Base-by-base conservation (phyloP, 2,888 invertebrate genomes). In the Rotaria macrura region DNA sequence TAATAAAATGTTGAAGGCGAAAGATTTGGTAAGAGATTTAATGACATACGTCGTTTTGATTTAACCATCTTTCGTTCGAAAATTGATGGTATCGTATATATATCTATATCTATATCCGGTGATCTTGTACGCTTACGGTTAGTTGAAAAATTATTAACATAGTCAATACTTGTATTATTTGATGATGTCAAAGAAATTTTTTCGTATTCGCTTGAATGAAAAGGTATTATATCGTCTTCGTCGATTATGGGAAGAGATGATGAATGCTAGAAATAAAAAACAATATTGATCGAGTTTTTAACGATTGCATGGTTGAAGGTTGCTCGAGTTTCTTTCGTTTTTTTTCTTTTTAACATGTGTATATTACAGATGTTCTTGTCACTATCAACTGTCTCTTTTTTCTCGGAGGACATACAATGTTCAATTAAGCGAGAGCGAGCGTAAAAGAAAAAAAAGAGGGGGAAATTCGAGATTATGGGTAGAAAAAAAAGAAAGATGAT, bases 181-280 rank as follows among this genome's bases (percentile, higher is more conserved):
- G 43, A 79, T 5, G 79, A 43, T 25, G 79, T 43, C 43, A 79
- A 43, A 2, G 79, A 14, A 79, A 79, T 79, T 79, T 79, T 79
- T 43, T 79, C 79, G 79, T 79, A 79, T 79, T 79, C 79, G 20
- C 43, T 79, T 43, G 40, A 79, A 79, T 79, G 23, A 14, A 79
- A 79, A 43, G 79, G 79, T n/a, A 79, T 79, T 7, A 79, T 43
- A 14, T 79, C 79, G 65, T 65, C 65, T 14, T 65, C 65, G 65
- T 65, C 65, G 25, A 29, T 65, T 65, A 34, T 20, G 6, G 1
- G 17, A 65, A 34, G 34, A 34, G 65, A 38, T 20, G 65, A 20
- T 17, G 65, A 38, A 34, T 65, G 34, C 65, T 65, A 34, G 2
- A 65, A 54, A 20, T 5, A 65, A 65, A 29, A 65, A 65, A 65